These are phyloP conservation scores for Amphimedon queenslandica DNA, from an alignment of 37 sponge, comb jelly and placozoan species.

Conservation along the genomic window DNA sequence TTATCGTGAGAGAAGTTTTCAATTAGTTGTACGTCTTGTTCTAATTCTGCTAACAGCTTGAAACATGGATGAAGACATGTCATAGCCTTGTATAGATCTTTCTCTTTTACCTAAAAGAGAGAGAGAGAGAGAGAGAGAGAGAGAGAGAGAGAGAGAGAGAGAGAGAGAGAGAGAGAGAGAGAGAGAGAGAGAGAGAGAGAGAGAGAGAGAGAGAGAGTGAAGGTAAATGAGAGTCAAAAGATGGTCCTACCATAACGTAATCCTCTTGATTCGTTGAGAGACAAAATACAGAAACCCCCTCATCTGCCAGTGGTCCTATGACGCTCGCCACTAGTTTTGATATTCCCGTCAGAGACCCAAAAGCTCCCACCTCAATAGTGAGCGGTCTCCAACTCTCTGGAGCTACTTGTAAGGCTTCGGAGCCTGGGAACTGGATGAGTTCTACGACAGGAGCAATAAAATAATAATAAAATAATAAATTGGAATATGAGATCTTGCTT, in stretches of 20 bases:
- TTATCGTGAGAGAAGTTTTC: slow-evolving; percentile 16
- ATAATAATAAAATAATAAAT: too few species aligned
- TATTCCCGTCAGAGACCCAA: slow-evolving; percentile 48
- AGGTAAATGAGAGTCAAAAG: too few species aligned
- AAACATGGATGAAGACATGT: slow-evolving; percentile 36
- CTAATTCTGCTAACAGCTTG: slow-evolving; percentile 37
- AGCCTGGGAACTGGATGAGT: background rate
- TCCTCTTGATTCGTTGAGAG: slow-evolving; percentile 65
- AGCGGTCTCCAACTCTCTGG: slow-evolving; percentile 46
- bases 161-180: too few species aligned
- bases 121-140: background rate
- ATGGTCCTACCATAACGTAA: slow-evolving; percentile 65
- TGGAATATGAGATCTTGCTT: too few species aligned
- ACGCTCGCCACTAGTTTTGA: slow-evolving; percentile 55
- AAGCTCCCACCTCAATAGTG: slow-evolving; percentile 53
- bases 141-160: too few species aligned
- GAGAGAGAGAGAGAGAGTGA: too few species aligned
- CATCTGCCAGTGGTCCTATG: slow-evolving; percentile 51
- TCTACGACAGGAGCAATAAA: too few species aligned
- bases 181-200: too few species aligned
- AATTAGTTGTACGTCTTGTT: background rate
- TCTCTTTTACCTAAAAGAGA: slow-evolving; percentile 34
- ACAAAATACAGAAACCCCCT: slow-evolving; percentile 56
- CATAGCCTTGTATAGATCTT: slow-evolving; percentile 42
- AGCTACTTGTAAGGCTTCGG: slow-evolving; percentile 1